Evolutionary conservation across 2,113 vertebrate species (phyloP).

Genomic region (Cephalopterus ornatus): DNA sequence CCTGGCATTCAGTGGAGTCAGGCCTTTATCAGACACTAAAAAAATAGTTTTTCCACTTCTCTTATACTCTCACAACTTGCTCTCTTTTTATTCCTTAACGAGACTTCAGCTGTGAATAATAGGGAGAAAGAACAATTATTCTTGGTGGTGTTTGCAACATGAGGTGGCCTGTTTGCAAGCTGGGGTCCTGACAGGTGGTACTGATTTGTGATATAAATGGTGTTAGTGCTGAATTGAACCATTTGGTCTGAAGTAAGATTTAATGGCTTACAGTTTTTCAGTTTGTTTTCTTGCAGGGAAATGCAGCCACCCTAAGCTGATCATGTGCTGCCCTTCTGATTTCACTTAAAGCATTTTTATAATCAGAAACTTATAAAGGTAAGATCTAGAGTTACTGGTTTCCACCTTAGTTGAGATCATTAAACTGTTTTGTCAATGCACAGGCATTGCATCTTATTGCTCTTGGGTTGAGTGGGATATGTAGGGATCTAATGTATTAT

Average conservation of each 20-base stretch:
- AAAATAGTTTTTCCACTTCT: neutral
- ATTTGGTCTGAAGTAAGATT: neutral
- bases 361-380: neutral
- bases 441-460: neutral
- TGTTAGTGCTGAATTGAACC: neutral
- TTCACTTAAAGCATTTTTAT: neutral
- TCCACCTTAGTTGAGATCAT: neutral
- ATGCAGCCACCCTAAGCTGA: neutral
- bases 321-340: neutral
- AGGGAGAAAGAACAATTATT: neutral
- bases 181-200: neutral
- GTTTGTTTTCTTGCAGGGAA: neutral
- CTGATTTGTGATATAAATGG: neutral
- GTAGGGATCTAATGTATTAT: neutral
- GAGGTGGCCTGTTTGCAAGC: neutral
- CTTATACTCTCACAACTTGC: neutral
- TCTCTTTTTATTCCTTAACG: neutral
- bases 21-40: neutral
- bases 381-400: neutral
- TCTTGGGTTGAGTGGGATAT: neutral
- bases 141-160: neutral
- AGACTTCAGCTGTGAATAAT: neutral
- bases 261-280: neutral
- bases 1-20: neutral
- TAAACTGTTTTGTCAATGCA: neutral